Base-by-base conservation (phyloP, 2,888 invertebrate species). In the Eupeodes luniger region DNA sequence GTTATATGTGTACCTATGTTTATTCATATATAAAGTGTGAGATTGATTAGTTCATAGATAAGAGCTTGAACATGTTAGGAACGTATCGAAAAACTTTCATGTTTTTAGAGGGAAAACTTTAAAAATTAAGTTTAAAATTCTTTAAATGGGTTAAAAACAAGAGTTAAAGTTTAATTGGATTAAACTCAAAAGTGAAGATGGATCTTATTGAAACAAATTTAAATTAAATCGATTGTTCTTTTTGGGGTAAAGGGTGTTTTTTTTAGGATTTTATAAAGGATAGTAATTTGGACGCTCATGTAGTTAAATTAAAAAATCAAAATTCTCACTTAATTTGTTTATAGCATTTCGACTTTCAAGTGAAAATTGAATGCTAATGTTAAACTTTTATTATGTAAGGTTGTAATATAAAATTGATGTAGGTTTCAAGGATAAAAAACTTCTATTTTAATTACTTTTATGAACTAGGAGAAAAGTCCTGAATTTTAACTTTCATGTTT, bases 21-120 rank as follows among this genome's bases (percentile, higher is more conserved):
- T 27, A 27, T 27, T 27, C 27, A 27, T 27, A 27, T 40, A 19
- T 12, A 47, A n/a, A 27, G 27, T 66, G 14, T 49, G 66, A 51
- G 51, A 67, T 49, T 69, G 69, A 69, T 69, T 53, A 19, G 69
- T 69, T 69, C 36, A 12, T 16, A 40, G 69, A 69, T 69, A 53
- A 69, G 16, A 5, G 16, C 12, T 69, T 40, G 11, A 53, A n/a
- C 53, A 11, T 69, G 51, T n/a, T 49, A 19, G 7, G 40, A 27
- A 27, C 27, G 27, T 40, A 40, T 16, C 0, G 1, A 67, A 11
- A 19, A 53, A 16, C 36, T 69, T 53, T 69, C 40, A 34, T 27
- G 27, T 27, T 5, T 53, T 67, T 53, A 51, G 0, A 34, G 67
- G 49, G 11, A 11, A 34, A 51, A 36, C 51, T 67, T 67, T 36